A percentile compares a stretch with the other conserved stretches of the same genome.
Evolutionary conservation across 37 sponge, comb jelly and placozoan species (phyloP).

Genomic region (Geodia barretti): DNA sequence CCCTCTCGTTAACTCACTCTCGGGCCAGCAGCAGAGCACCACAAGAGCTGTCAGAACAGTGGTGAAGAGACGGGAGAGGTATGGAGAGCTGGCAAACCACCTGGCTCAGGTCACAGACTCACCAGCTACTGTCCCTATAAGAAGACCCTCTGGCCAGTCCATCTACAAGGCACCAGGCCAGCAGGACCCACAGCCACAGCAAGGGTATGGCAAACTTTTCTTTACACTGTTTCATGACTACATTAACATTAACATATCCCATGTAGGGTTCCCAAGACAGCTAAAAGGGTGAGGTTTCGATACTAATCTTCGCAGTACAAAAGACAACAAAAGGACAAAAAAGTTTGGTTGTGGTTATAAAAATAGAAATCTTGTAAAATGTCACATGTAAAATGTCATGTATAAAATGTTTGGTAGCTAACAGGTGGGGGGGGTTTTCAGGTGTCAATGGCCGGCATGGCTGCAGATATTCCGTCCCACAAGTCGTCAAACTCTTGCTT

Average conservation of each 20-base stretch:
- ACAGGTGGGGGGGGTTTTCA: not conserved
- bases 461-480: conserved; percentile 30
- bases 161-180: conserved; percentile 45
- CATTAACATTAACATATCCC: too few species aligned
- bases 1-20: too few species aligned
- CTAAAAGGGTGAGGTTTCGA: conserved; percentile 64
- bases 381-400: not conserved
- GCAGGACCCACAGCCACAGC: not conserved
- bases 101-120: not conserved
- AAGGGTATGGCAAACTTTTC: conserved; percentile 4
- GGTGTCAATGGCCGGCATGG: conserved; percentile 3
- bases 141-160: conserved; percentile 48
- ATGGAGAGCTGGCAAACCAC: too few species aligned
- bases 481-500: conserved; percentile 34
- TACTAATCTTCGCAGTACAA: too few species aligned
- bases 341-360: not conserved
- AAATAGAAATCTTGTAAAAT: not conserved
- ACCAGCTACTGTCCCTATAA: conserved; percentile 14
- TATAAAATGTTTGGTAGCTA: not conserved
- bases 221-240: not conserved
- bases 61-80: not conserved
- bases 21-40: too few species aligned
- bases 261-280: conserved; percentile 31
- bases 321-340: not conserved
- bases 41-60: not conserved